Evolutionary conservation across 2,888 invertebrate genomes (phyloP), one percentile per base, ranked within the genome.

Genomic region (Drosophila kuntzei): DNA sequence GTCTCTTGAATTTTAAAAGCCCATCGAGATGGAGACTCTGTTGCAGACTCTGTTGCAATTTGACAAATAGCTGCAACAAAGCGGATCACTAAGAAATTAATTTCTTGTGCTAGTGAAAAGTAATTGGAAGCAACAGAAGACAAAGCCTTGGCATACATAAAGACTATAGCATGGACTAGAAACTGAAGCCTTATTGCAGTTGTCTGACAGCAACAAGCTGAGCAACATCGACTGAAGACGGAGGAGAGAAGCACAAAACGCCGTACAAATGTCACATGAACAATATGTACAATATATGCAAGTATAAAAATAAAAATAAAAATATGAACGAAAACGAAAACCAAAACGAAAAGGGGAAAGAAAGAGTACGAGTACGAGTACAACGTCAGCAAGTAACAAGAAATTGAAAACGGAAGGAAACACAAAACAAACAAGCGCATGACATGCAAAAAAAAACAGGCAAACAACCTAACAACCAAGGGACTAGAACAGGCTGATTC

Each of bases 351-450:
- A 20, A 44, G 25, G 27, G 27, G 16, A 49, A 29, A 22, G 25
- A 53, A 43, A 32, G 29, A 32, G 29, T 29, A 29, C 3, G 22
- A 32, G 64, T 37, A 41, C 60, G 41, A 54, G 27, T 22, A 44
- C 47, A 34, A 57, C 50, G 55, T 57, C 59, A 71, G 47, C 51
- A 50, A 68, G 63, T 67, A 69, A 74, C 76, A 77, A 84, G 82
- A 86, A 86, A 84, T 86, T 80, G 79, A 79, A 84, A 83, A 68
- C 84, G 83, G 83, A 84, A 83, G 83, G 83, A 84, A 83, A 51
- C 76, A 78, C 67, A 85, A 80, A 79, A 81, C 86, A 85, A 82
- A 79, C 80, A 85, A 83, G 86, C 79, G 80, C 87, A 80, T 80
- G 87, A 85, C 84, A 85, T 85, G 84, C 84, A 87, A 82, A 87